These are phyloP conservation scores for Uromys caudimaculatus DNA, from an alignment of 2,797 vertebrate species.

Conservation along the genomic window DNA sequence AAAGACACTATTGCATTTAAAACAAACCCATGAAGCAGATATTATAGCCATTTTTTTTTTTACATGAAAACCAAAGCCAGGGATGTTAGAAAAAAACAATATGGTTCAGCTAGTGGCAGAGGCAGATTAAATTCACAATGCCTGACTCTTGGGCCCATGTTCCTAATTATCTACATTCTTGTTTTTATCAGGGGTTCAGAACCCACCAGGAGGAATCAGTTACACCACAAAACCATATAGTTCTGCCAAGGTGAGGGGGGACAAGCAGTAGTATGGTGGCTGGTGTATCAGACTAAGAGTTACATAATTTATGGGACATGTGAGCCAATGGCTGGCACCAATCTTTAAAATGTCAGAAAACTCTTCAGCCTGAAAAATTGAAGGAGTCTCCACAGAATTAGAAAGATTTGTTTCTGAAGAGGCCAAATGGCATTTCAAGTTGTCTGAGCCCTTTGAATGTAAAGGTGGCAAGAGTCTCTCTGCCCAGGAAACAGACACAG, in stretches of 20 bases:
- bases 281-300: constrained; percentile 15
- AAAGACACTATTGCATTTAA: constrained; percentile 28
- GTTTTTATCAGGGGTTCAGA: not conserved
- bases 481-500: not conserved
- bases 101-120: not conserved
- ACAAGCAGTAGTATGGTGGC: not conserved
- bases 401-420: constrained; percentile 27
- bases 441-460: not conserved
- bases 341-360: constrained; percentile 46
- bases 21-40: not conserved
- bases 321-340: constrained; percentile 5
- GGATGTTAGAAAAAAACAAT: not conserved
- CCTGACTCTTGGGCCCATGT: not conserved
- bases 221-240: not conserved
- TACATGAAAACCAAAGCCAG: constrained; percentile 5
- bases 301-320: constrained; percentile 35
- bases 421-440: not conserved
- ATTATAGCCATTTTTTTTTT: constrained; percentile 1
- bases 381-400: not conserved
- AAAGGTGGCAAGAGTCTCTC: not conserved
- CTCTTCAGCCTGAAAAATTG: constrained; percentile 11
- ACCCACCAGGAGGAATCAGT: not conserved
- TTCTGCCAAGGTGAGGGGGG: not conserved
- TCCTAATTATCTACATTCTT: not conserved
- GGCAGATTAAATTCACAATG: not conserved